Evolutionary conservation across 1,140 invertebrate genomes (phyloP).

Genomic region (Asobara japonica): DNA sequence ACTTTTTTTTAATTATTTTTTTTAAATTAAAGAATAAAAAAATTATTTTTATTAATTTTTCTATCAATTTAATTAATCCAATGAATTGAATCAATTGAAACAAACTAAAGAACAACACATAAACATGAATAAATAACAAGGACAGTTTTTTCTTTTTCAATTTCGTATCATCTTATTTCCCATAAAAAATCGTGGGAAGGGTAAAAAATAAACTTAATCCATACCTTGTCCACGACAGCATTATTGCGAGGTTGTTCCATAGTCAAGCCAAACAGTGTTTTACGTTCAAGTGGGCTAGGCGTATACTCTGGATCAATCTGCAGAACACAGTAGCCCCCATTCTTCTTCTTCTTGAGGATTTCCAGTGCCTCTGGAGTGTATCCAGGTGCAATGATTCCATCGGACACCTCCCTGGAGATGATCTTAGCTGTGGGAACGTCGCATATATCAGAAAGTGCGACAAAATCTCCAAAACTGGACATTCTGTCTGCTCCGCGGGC

Average conservation of each 20-base stretch:
- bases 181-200: too few relatives aligned
- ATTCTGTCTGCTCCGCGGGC: slow-evolving; percentile 97
- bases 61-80: too few relatives aligned
- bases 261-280: slow-evolving; percentile 90
- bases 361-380: slow-evolving; percentile 86
- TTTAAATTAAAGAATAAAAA: too few relatives aligned
- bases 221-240: slow-evolving; percentile 83
- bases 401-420: slow-evolving; percentile 86
- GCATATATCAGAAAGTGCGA: slow-evolving; percentile 92
- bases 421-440: slow-evolving; percentile 86
- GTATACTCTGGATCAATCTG: slow-evolving; percentile 91
- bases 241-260: slow-evolving; percentile 94
- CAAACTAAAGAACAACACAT: too few relatives aligned
- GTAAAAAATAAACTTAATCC: too few relatives aligned
- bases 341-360: slow-evolving; percentile 96
- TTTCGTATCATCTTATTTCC: too few relatives aligned
- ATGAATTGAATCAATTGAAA: too few relatives aligned
- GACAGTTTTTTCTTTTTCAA: too few relatives aligned
- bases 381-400: slow-evolving; percentile 95
- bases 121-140: too few relatives aligned
- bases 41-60: too few relatives aligned
- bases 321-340: slow-evolving; percentile 91
- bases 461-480: slow-evolving; percentile 99
- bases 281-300: slow-evolving; percentile 83
- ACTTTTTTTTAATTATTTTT: too few relatives aligned